phyloP scores from a whole-genome alignment of 2,113 vertebrate species.

The Myocastor coypus region DNA sequence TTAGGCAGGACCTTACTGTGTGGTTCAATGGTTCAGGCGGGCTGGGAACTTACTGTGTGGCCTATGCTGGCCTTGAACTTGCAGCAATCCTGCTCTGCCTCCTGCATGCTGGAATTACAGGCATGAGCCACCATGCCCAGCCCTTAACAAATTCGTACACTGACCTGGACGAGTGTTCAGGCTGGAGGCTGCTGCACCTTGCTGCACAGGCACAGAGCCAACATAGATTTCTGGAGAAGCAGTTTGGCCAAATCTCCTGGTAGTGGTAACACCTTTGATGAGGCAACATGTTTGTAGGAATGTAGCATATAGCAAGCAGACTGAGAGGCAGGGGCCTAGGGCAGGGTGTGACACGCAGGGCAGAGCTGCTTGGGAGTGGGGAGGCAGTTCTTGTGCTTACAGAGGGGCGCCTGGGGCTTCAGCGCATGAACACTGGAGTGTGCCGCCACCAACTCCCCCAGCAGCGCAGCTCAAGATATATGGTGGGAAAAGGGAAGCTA shows the following conservation, averaged over 20 bases:
- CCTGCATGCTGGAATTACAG: not conserved
- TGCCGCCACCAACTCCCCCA: too few relatives aligned
- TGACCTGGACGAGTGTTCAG: too few relatives aligned
- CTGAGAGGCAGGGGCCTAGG: not conserved
- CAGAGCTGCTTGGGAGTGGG: not conserved
- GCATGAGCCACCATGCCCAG: not conserved
- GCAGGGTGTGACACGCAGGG: not conserved
- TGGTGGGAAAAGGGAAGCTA: not conserved
- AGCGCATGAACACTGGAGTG: fast-evolving
- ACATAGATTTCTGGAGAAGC: not conserved
- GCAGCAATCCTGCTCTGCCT: not conserved
- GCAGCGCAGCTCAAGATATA: not conserved
- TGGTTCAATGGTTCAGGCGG: too few relatives aligned
- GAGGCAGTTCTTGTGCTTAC: not conserved
- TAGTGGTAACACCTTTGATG: not conserved
- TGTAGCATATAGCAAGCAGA: not conserved
- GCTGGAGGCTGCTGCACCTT: not conserved
- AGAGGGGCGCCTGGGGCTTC: not conserved
- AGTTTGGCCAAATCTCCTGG: not conserved
- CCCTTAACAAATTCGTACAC: not conserved
- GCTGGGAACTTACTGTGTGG: too few relatives aligned
- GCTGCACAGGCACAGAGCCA: not conserved
- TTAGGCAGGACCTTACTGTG: too few relatives aligned
- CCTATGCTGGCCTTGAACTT: too few relatives aligned
- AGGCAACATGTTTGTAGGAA: not conserved